Conservation (phyloP, 2,888 invertebrate genomes). For the Teleogryllus oceanicus region DNA sequence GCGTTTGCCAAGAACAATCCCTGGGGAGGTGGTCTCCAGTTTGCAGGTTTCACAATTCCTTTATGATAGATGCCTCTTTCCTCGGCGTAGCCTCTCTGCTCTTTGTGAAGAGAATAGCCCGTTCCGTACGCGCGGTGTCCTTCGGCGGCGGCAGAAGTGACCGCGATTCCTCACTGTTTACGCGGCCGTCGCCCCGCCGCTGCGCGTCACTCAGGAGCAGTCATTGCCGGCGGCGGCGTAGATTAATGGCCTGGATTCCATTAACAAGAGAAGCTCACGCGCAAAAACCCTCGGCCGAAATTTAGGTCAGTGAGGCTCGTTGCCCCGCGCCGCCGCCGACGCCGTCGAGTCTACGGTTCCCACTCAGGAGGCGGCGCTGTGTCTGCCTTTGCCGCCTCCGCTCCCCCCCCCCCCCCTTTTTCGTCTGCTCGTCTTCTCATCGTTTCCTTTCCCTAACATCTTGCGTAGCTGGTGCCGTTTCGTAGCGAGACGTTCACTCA, state of each 20-base stretch:
- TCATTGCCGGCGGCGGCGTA: background rate
- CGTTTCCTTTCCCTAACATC: background rate
- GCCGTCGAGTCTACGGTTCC: too few relatives aligned
- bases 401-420: background rate
- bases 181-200: background rate
- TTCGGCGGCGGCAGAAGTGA: too few relatives aligned
- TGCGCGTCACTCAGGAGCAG: background rate
- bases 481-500: too few relatives aligned
- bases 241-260: constrained; percentile 18
- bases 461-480: too few relatives aligned
- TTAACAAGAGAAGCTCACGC: background rate
- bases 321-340: background rate
- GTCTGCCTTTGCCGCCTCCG: background rate
- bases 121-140: too few relatives aligned
- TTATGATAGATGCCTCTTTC: too few relatives aligned
- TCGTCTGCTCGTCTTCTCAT: background rate
- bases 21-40: too few relatives aligned
- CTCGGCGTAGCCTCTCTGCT: too few relatives aligned
- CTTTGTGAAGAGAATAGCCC: too few relatives aligned
- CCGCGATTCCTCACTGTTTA: background rate
- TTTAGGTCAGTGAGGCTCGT: constrained; percentile 11
- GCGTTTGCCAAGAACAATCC: too few relatives aligned
- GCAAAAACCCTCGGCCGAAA: background rate
- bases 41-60: too few relatives aligned
- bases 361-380: background rate